These are phyloP conservation scores for Corythaeola cristata DNA, from an alignment of 2,113 vertebrate genomes.

Conservation along the genomic window DNA sequence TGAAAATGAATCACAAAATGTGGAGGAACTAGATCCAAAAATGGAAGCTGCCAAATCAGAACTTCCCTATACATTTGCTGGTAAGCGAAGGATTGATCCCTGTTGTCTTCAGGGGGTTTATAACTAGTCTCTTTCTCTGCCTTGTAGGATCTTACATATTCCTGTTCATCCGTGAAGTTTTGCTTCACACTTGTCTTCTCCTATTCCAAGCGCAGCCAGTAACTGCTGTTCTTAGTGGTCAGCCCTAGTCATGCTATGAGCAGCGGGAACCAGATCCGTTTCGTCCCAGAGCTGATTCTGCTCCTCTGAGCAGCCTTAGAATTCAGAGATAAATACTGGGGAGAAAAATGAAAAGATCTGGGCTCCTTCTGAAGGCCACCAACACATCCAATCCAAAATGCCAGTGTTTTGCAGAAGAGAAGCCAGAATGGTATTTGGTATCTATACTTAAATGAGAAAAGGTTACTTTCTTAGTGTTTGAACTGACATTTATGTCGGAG, in stretches of 20 bases:
- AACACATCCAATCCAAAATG: background rate
- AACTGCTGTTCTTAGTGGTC: background rate
- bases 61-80: slow-evolving; percentile 88
- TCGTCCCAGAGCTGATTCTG: background rate
- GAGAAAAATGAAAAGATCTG: background rate
- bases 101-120: background rate
- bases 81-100: slow-evolving; percentile 61
- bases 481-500: background rate
- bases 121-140: background rate
- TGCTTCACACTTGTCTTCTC: background rate
- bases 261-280: background rate
- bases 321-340: background rate
- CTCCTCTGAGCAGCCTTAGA: background rate
- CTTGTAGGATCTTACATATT: background rate
- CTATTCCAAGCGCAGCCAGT: background rate
- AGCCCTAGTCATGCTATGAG: background rate
- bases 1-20: background rate
- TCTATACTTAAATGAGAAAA: background rate
- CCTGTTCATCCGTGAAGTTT: background rate
- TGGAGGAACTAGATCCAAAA: slow-evolving; percentile 53
- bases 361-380: background rate
- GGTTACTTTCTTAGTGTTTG: background rate
- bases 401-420: background rate
- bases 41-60: slow-evolving; percentile 77
- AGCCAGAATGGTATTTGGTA: background rate